These are phyloP conservation scores for Orthonyx spaldingii DNA, from an alignment of 2,113 vertebrate species.

Conservation along the genomic window DNA sequence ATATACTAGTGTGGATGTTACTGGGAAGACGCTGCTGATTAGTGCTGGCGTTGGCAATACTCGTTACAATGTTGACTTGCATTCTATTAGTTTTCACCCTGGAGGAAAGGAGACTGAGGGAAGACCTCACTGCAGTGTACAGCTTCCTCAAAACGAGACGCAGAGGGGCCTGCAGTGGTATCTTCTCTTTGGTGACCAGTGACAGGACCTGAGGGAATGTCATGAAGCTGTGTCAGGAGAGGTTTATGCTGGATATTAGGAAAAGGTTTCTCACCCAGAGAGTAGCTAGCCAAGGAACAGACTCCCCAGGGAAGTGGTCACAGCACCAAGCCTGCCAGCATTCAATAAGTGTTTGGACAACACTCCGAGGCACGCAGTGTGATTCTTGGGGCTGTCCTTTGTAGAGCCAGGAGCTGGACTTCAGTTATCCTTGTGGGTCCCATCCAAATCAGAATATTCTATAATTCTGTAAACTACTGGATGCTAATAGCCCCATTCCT, in stretches of 20 bases:
- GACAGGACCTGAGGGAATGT: not conserved
- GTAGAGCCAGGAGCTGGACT: not conserved
- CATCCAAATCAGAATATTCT: not conserved
- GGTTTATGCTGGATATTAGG: not conserved
- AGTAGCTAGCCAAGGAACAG: not conserved
- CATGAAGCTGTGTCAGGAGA: not conserved
- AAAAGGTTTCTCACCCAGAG: not conserved
- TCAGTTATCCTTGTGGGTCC: not conserved
- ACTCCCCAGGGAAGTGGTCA: not conserved
- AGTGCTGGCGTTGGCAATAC: not conserved
- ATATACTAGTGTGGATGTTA: not conserved
- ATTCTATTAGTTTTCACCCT: slow-evolving; percentile 31
- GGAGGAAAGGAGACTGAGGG: not conserved
- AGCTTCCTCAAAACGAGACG: not conserved
- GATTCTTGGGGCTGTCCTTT: not conserved
- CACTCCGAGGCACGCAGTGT: not conserved
- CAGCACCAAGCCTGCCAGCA: not conserved
- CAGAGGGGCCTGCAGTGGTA: not conserved
- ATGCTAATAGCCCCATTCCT: not conserved
- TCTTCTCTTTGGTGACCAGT: not conserved
- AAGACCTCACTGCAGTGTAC: not conserved
- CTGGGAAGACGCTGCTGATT: not conserved
- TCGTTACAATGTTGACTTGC: not conserved
- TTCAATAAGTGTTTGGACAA: not conserved
- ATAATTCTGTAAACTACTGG: not conserved